Conservation (phyloP, 1,140 invertebrate species). For the Ganaspis sp. region DNA sequence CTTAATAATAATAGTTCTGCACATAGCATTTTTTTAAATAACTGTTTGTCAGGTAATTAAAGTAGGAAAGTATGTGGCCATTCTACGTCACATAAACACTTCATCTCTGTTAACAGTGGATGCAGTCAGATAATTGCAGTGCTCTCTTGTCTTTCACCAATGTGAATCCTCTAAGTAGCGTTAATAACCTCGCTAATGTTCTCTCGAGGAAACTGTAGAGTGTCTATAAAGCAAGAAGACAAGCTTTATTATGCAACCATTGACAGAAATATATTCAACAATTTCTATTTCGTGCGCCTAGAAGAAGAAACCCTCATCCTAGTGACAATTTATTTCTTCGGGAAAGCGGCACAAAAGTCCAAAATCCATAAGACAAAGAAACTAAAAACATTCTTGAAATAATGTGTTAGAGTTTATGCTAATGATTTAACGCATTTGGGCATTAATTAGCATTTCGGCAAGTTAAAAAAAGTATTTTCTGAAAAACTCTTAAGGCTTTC, state of each 20-base stretch:
- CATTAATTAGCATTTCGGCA: background rate
- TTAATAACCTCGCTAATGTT: slow-evolving; percentile 71
- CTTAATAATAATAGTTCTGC: too few species aligned
- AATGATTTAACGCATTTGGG: too few species aligned
- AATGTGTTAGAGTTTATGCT: too few species aligned
- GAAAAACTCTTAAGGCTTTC: background rate
- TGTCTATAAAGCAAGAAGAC: background rate
- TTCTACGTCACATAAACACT: slow-evolving; percentile 61
- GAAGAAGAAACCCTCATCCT: too few species aligned
- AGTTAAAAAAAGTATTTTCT: background rate
- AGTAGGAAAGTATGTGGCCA: background rate
- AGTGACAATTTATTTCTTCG: too few species aligned
- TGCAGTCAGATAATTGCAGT: slow-evolving; percentile 64
- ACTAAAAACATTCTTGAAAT: too few species aligned
- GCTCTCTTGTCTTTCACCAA: slow-evolving; percentile 62
- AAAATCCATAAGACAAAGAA: background rate
- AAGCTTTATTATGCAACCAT: too few species aligned
- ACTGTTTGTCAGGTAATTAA: too few species aligned
- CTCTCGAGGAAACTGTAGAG: slow-evolving; percentile 61
- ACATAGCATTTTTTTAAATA: too few species aligned
- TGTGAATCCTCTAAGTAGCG: slow-evolving; percentile 66
- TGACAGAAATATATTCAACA: too few species aligned
- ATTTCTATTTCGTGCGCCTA: too few species aligned
- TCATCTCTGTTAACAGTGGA: slow-evolving; percentile 46
- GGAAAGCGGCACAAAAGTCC: background rate